Conservation (phyloP, 2,888 invertebrate genomes). For the Metopia argyrocephala region DNA sequence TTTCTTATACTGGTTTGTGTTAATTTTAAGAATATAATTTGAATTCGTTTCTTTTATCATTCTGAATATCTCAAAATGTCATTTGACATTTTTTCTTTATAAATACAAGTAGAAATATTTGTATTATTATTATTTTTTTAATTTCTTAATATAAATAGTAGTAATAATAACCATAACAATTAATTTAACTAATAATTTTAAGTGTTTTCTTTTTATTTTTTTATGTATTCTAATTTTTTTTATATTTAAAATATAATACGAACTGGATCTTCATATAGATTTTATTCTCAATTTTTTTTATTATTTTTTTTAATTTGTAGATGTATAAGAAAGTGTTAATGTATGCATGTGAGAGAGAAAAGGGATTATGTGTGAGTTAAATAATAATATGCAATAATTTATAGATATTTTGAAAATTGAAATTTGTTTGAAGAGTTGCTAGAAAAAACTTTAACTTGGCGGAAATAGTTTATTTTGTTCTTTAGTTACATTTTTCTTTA, state of each 20-base stretch:
- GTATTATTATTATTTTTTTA: constrained; percentile 13
- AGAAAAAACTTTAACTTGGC: too few species aligned
- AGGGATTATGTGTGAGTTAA: not conserved
- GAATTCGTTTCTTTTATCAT: constrained; percentile 56
- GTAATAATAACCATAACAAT: constrained; percentile 61
- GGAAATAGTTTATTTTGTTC: too few species aligned
- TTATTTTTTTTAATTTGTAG: constrained; percentile 1
- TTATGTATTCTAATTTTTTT: constrained; percentile 46
- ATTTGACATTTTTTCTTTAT: constrained; percentile 14
- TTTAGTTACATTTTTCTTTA: too few species aligned
- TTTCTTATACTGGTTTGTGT: not conserved
- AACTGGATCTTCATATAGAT: constrained; percentile 51
- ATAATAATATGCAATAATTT: too few species aligned
- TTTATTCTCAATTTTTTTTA: constrained; percentile 26
- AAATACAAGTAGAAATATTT: constrained; percentile 6
- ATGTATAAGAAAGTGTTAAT: not conserved
- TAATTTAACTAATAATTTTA: constrained; percentile 59
- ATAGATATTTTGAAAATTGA: too few species aligned
- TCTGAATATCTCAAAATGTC: constrained; percentile 23
- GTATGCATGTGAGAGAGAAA: not conserved
- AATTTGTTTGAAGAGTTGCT: too few species aligned
- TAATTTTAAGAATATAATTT: constrained; percentile 49
- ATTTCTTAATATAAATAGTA: constrained; percentile 39
- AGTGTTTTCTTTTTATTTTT: constrained; percentile 30
- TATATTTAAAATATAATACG: constrained; percentile 47